phyloP scores from a whole-genome alignment of 2,888 invertebrate genomes.

The Hypolimnas misippus region DNA sequence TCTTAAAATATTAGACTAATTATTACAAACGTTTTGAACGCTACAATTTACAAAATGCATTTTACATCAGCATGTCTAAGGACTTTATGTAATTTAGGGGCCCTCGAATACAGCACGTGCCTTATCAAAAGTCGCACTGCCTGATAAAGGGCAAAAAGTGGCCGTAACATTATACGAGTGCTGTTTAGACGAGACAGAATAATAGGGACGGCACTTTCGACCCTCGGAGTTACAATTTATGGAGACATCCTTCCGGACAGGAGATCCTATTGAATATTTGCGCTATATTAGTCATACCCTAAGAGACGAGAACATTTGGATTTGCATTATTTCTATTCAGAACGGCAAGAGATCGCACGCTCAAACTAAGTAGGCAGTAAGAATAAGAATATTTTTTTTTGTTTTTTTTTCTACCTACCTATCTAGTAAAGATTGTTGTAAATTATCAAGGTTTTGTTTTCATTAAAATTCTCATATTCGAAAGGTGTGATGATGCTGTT shows the following conservation, averaged over 20 bases:
- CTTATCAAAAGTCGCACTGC: conserved; percentile 58
- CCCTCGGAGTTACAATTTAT: conserved; percentile 9
- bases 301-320: neutral
- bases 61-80: conserved; percentile 36
- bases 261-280: conserved; percentile 3
- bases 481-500: no score
- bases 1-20: no score
- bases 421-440: no score
- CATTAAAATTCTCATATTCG: no score
- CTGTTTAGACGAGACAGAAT: conserved; percentile 9
- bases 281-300: neutral
- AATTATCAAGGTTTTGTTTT: no score
- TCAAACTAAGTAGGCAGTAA: neutral
- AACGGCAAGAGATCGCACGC: neutral
- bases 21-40: neutral
- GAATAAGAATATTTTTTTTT: neutral
- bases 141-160: conserved; percentile 59
- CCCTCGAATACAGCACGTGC: conserved; percentile 58
- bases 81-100: conserved; percentile 51
- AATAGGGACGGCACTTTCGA: conserved; percentile 6
- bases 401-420: no score
- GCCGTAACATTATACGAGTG: conserved; percentile 38
- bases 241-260: conserved; percentile 13
- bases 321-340: neutral
- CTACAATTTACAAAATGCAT: conserved; percentile 1